Conservation (phyloP, 2,888 invertebrate species). For the Dysmachus trigonus region DNA sequence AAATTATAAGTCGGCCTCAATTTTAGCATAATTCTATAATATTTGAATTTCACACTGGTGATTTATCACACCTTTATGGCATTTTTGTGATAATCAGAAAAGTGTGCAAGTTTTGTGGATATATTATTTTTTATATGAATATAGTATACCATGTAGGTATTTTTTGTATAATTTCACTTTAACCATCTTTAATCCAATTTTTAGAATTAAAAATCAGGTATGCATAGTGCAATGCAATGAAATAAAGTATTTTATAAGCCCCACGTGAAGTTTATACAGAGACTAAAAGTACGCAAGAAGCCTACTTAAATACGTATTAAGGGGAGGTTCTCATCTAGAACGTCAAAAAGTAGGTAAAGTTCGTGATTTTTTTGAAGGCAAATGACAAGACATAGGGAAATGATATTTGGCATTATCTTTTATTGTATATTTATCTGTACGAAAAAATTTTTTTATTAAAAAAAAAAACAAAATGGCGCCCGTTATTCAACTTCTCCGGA, state of each 20-base stretch:
- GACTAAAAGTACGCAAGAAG: not conserved
- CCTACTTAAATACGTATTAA: not conserved
- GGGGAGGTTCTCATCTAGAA: no score
- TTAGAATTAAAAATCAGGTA: not conserved
- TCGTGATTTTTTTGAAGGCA: no score
- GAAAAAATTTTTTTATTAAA: no score
- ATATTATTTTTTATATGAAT: not conserved
- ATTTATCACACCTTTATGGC: slow-evolving; percentile 35
- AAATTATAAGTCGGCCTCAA: slow-evolving; percentile 2
- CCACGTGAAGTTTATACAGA: not conserved
- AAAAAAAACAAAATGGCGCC: no score
- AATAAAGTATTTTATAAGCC: not conserved
- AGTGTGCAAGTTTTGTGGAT: not conserved
- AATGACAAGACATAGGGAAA: no score
- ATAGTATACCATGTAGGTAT: no score
- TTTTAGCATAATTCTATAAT: slow-evolving; percentile 31
- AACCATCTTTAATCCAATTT: not conserved
- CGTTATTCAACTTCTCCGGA: no score
- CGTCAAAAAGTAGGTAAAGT: no score
- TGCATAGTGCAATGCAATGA: not conserved
- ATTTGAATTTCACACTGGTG: slow-evolving; percentile 27
- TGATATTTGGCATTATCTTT: no score
- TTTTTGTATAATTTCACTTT: not conserved
- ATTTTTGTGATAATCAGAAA: slow-evolving; percentile 24
- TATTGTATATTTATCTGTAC: no score